Conservation (phyloP, 64 coral and sea anemone species). For the Pachyseris speciosa region DNA sequence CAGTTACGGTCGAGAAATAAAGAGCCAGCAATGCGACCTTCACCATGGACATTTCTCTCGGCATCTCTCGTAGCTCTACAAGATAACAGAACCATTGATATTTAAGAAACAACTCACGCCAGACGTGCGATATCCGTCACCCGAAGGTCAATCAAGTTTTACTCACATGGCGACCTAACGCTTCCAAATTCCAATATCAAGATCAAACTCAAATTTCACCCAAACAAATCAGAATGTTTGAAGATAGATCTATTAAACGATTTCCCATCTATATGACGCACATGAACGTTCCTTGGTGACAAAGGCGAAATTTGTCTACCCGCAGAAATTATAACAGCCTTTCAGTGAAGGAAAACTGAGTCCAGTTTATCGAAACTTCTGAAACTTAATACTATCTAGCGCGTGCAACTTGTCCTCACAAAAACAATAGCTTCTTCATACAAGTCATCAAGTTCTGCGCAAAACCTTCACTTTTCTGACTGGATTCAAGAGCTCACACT, state of each 20-base stretch:
- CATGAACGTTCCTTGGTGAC: too few relatives aligned
- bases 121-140: not conserved
- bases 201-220: not conserved
- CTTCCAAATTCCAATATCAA: not conserved
- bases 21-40: not conserved
- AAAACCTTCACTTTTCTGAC: not conserved
- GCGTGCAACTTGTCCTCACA: not conserved
- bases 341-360: too few relatives aligned
- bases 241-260: too few relatives aligned
- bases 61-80: slow-evolving; percentile 20
- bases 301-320: too few relatives aligned
- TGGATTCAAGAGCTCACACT: not conserved
- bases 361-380: too few relatives aligned
- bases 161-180: not conserved
- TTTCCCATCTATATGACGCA: not conserved
- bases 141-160: not conserved
- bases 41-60: not conserved
- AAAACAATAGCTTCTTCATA: not conserved
- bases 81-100: slow-evolving; percentile 3
- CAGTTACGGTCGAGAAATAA: not conserved
- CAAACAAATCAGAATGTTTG: slow-evolving; percentile 3
- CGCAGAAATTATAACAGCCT: too few relatives aligned
- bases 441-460: not conserved
- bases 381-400: not conserved
- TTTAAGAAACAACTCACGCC: not conserved